Evolutionary conservation across 2,797 vertebrate species (phyloP).

Genomic region (Poeciliopsis paucimaculata): DNA sequence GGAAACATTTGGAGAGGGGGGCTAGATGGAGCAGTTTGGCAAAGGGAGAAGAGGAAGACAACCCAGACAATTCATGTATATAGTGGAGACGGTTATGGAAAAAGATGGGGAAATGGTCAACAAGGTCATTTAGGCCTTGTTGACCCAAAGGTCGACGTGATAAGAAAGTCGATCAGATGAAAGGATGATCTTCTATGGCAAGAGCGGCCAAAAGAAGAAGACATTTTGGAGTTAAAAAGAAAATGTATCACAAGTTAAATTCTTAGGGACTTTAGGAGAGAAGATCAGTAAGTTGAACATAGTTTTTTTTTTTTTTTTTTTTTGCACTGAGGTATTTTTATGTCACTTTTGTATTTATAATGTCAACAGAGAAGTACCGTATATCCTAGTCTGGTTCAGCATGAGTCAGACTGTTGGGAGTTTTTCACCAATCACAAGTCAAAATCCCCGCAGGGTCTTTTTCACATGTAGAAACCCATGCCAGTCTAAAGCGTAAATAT

Average conservation of each 20-base stretch:
- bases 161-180: not conserved
- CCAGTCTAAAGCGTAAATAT: constrained; percentile 5
- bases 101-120: not conserved
- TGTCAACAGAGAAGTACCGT: constrained; percentile 46
- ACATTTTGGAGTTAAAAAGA: not conserved
- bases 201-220: not conserved
- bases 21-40: not conserved
- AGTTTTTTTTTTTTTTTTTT: not conserved
- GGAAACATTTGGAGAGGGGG: not conserved
- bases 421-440: constrained; percentile 17
- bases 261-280: not conserved
- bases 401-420: constrained; percentile 32
- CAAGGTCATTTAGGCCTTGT: no score
- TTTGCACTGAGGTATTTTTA: constrained; percentile 9
- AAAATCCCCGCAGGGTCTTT: constrained; percentile 34
- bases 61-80: not conserved
- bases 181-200: not conserved
- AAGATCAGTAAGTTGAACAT: constrained; percentile 32
- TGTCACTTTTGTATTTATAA: constrained; percentile 2
- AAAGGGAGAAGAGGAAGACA: not conserved
- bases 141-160: not conserved
- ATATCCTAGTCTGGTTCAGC: constrained; percentile 41
- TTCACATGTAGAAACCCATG: constrained; percentile 26
- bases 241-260: not conserved
- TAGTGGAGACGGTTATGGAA: not conserved